Evolutionary conservation across 2,888 invertebrate genomes (phyloP).

Genomic region (Notodonta ziczac): DNA sequence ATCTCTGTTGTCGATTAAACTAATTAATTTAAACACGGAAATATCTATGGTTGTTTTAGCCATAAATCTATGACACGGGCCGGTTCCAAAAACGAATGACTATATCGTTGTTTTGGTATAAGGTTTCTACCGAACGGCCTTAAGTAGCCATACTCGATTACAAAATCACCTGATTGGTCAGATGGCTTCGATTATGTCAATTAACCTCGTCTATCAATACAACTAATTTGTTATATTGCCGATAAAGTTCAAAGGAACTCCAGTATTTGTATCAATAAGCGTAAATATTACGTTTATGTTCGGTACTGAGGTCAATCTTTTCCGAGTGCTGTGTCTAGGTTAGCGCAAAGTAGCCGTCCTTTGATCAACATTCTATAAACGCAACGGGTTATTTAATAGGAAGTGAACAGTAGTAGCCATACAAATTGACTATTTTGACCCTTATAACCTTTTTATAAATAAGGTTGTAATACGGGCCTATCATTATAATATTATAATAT

Average conservation of each 20-base stretch:
- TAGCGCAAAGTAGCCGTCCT: slow-evolving; percentile 46
- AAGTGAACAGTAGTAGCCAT: slow-evolving; percentile 20
- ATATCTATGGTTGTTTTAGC: neutral
- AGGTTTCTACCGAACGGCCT: neutral
- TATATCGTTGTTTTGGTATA: neutral
- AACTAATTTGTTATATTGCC: slow-evolving; percentile 8
- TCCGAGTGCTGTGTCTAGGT: slow-evolving; percentile 34
- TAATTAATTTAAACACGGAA: slow-evolving; percentile 1
- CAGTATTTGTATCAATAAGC: slow-evolving; percentile 7
- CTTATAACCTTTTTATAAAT: neutral
- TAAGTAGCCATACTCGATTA: neutral
- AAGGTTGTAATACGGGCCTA: neutral
- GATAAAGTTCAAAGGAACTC: slow-evolving; percentile 11
- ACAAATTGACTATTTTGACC: neutral
- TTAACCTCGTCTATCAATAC: slow-evolving; percentile 22
- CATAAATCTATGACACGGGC: neutral
- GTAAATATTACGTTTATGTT: slow-evolving; percentile 11
- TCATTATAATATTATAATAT: neutral
- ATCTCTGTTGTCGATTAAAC: neutral
- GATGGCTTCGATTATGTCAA: slow-evolving; percentile 9
- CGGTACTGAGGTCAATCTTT: slow-evolving; percentile 38
- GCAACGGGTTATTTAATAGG: slow-evolving; percentile 20
- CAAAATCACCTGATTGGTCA: slow-evolving; percentile 22
- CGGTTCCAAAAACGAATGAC: neutral
- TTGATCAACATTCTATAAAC: slow-evolving; percentile 23